Evolutionary conservation across 2,888 invertebrate species (phyloP).

Genomic region (Resseliella maxima): DNA sequence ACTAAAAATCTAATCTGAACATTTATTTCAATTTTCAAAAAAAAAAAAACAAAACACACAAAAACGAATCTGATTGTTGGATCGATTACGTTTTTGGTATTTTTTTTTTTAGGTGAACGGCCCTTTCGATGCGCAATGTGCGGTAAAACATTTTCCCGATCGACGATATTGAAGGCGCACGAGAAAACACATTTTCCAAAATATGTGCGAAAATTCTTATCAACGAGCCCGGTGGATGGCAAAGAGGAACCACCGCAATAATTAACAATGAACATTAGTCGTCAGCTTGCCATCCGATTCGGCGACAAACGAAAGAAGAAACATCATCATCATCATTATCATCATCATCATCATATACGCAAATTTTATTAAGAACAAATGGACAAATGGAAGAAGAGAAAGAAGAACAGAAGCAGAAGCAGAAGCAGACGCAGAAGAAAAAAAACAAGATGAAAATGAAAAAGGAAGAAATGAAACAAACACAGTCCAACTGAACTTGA

Average conservation of each 20-base stretch:
- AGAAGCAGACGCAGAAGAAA: neutral
- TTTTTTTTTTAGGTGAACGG: constrained; percentile 81
- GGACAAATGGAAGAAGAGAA: neutral
- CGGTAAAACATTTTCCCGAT: constrained; percentile 90
- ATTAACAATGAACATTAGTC: constrained; percentile 62
- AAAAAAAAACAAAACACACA: neutral
- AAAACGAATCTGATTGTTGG: neutral
- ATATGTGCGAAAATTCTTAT: constrained; percentile 89
- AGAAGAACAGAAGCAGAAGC: neutral
- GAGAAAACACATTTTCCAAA: constrained; percentile 94
- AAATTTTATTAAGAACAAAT: constrained; percentile 39
- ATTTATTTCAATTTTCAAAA: neutral
- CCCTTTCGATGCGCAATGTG: constrained; percentile 90
- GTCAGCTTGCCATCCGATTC: constrained; percentile 38
- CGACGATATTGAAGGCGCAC: constrained; percentile 91
- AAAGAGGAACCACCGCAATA: constrained; percentile 85
- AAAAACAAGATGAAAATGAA: neutral
- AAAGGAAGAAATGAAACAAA: neutral
- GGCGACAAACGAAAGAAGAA: constrained; percentile 35
- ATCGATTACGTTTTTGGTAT: too few species aligned
- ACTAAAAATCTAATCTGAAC: neutral
- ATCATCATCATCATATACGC: neutral
- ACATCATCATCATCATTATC: constrained; percentile 1
- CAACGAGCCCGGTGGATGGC: constrained; percentile 86
- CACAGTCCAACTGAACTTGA: neutral